Evolutionary conservation across 1,140 invertebrate species (phyloP), one percentile per base, ranked within the genome.

Genomic region (Aphelinus certus): DNA sequence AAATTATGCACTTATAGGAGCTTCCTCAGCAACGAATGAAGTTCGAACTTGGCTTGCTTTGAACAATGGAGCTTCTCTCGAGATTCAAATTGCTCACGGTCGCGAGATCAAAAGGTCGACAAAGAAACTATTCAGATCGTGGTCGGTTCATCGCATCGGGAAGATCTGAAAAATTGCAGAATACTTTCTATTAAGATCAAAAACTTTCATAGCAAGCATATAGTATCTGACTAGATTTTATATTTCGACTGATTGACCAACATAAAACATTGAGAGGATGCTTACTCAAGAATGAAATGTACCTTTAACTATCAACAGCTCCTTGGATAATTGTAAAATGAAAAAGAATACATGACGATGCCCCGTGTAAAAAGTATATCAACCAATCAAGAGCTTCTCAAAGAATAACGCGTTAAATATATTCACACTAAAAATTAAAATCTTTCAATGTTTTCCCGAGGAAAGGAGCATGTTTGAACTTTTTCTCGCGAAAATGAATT

Each of bases 141-240:
- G 87, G 87, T 88, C 87, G 1, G 86, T 88, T 1, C 87, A 88
- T 79, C 78, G 84, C 42, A 87, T 88, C 76, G 87, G 87, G 48
- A 88, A 87, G 77, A 87, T 88, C 77, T 85, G 76, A 84, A 79
- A 47, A n/a, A 69, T 51, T 7, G 10, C 26, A 9, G 7, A 9
- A 51, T 42, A 75, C 60, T 48, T 57, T 53, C 10, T 7, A 56
- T 64, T 65, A 66, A 60, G 43, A 3, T 43, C 26, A 3, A 46
- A 66, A 57, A 45, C 2, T 7, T 72, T 72, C 45, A 72, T 26
- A 56, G 10, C 1, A 64, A 64, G 3, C 46, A 63, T 63, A 72
- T 3, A 55, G 26, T 43, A n/a, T 1, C 45, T 57, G 10, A 10
- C 3, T 66, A 48, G 55, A 64, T 47, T 53, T 62, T 72, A 10